Base-by-base conservation (phyloP, 2,113 vertebrate genomes). In the Aldabrachelys gigantea region DNA sequence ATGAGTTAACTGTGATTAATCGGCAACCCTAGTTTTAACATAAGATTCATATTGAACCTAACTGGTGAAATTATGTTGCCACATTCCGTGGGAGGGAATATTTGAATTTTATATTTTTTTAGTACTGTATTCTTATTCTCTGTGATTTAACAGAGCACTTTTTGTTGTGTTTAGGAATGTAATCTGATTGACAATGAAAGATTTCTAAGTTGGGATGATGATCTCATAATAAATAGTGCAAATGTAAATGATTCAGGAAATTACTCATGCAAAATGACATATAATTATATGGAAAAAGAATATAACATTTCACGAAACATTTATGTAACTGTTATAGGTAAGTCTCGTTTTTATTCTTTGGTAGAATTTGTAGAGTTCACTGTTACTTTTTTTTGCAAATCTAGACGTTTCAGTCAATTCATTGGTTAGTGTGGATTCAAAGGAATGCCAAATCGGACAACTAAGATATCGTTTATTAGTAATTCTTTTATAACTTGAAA, bases 231-330 rank as follows among this genome's bases (percentile, higher is more conserved):
- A 12, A 35, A 1, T 0, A 27, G 57, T 1, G 97, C 98, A 56
- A 9, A 84, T 2, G 5, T 8, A 22, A 12, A 95, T 0, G 94
- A 99, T 85, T 47, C 65, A 3, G 97, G 97, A 53, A 44, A n/a
- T 35, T 99, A 99, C 53, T 98, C 98, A 17, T 99, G 99, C 81
- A 98, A 49, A 6, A 69, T 98, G 57, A 96, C 53, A 6, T 98
- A 99, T 80, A 87, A 29, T 3, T 91, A 98, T 8, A 94, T 81
- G n/a, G 99, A 98, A 3, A 78, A 97, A 31, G 82, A 17, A 0
- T 98, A 97, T 35, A 96, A 69, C 2, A 87, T 98, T 25, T 98
- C 98, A 25, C 98, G 98, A 87, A 98, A 96, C 2, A 98, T 99
- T 21, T 6, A 88, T 0, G 96, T 97, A 22, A 19, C 9, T 17